These are phyloP conservation scores for Nannoperca australis DNA, from an alignment of 2,797 vertebrate species.

Conservation along the genomic window DNA sequence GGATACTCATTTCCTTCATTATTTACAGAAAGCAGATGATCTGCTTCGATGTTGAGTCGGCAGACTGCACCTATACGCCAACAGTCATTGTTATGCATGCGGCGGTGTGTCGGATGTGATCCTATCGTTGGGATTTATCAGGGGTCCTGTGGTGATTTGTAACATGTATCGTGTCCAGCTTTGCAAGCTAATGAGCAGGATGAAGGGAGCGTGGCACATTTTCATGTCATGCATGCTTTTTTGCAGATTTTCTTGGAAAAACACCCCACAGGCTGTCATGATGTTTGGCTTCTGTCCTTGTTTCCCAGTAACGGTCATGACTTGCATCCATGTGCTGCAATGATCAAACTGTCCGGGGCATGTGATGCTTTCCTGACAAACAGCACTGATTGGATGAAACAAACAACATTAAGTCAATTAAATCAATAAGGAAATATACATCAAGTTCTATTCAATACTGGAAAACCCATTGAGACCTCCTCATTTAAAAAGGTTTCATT, in stretches of 20 bases:
- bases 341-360: not conserved
- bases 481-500: conserved; percentile 1
- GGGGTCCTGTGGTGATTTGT: conserved; percentile 44
- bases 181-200: conserved; percentile 38
- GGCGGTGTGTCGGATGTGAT: conserved; percentile 29
- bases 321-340: conserved; percentile 25
- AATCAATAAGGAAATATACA: conserved; percentile 45
- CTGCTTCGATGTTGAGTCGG: conserved; percentile 55
- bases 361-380: conserved; percentile 4
- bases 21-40: conserved; percentile 33
- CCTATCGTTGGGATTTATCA: conserved; percentile 48
- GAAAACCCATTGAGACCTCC: not conserved
- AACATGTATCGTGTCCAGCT: conserved; percentile 28
- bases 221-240: not conserved
- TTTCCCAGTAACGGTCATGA: conserved; percentile 10
- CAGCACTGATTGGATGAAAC: conserved; percentile 41
- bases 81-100: conserved; percentile 51
- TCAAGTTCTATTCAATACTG: conserved; percentile 31
- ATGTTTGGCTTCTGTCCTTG: conserved; percentile 18
- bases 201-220: not conserved
- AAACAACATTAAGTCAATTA: conserved; percentile 22
- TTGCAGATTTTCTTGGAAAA: conserved; percentile 27
- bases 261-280: conserved; percentile 1
- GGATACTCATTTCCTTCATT: conserved; percentile 6
- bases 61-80: conserved; percentile 6